Conservation (phyloP, 2,888 invertebrate species). For the Phengaris arion region DNA sequence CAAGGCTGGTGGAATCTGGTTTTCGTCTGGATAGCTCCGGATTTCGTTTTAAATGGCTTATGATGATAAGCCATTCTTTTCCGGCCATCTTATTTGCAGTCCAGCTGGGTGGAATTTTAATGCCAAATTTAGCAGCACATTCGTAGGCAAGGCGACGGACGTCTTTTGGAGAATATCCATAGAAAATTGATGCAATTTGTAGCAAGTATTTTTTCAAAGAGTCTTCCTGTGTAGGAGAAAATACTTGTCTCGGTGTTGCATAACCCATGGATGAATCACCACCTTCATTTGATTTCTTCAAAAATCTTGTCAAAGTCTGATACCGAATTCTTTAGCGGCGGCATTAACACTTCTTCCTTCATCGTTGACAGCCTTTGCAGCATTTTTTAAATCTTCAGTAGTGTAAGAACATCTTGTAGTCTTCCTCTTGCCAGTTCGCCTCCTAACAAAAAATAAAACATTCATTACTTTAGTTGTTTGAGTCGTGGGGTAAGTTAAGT, state of each 20-base stretch:
- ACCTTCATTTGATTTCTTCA: slow-evolving; percentile 38
- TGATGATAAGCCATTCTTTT: slow-evolving; percentile 35
- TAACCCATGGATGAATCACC: slow-evolving; percentile 38
- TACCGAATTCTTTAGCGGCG: slow-evolving; percentile 41
- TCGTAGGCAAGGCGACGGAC: slow-evolving; percentile 41
- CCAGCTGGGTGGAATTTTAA: slow-evolving; percentile 36
- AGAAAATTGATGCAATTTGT: slow-evolving; percentile 40
- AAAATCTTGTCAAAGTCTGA: slow-evolving; percentile 41
- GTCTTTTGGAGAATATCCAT: slow-evolving; percentile 40
- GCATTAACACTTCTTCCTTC: slow-evolving; percentile 38
- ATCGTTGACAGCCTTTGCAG: slow-evolving; percentile 39
- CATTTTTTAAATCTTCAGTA: slow-evolving; percentile 38
- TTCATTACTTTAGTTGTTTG: slow-evolving; percentile 33
- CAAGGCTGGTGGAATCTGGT: slow-evolving; percentile 43
- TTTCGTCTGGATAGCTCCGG: slow-evolving; percentile 42
- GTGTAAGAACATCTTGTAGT: slow-evolving; percentile 39
- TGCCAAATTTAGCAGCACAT: slow-evolving; percentile 39
- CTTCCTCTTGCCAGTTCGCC: slow-evolving; percentile 38
- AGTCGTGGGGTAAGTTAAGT: slow-evolving; percentile 36
- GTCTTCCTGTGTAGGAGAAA: slow-evolving; percentile 36
- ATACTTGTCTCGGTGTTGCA: slow-evolving; percentile 40
- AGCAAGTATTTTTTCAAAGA: slow-evolving; percentile 39
- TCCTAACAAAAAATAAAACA: slow-evolving; percentile 38
- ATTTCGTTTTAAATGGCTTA: slow-evolving; percentile 42
- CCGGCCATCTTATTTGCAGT: slow-evolving; percentile 38